Evolutionary conservation across 1,140 invertebrate species (phyloP).

Genomic region (Trichogramma pretiosum): DNA sequence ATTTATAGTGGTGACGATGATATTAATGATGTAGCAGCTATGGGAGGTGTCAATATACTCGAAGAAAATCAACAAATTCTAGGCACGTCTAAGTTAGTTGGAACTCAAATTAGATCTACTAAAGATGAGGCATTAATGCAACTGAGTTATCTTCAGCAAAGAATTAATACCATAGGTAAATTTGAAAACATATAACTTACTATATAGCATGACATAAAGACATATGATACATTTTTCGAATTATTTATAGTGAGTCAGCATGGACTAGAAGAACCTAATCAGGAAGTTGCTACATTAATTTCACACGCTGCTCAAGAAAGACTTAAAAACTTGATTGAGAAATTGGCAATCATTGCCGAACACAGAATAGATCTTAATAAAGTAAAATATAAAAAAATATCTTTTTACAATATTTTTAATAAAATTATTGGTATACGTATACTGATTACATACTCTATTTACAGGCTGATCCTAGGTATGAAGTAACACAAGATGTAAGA

Average conservation of each 20-base stretch:
- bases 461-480: slow-evolving; percentile 78
- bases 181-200: not conserved
- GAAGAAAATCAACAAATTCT: slow-evolving; percentile 94
- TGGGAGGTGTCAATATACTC: slow-evolving; percentile 97
- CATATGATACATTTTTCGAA: not conserved
- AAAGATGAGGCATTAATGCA: slow-evolving; percentile 90
- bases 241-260: slow-evolving; percentile 56
- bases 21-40: slow-evolving; percentile 97
- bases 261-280: slow-evolving; percentile 77
- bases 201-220: not conserved
- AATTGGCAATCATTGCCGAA: slow-evolving; percentile 87
- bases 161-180: slow-evolving; percentile 67
- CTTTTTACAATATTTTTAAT: not conserved
- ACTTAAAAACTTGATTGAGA: slow-evolving; percentile 85
- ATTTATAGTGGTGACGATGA: slow-evolving; percentile 73
- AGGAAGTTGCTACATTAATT: slow-evolving; percentile 82
- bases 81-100: slow-evolving; percentile 89
- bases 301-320: slow-evolving; percentile 94
- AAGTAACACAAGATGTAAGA: slow-evolving; percentile 84
- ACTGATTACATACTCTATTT: not conserved
- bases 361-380: slow-evolving; percentile 87
- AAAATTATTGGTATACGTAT: not conserved
- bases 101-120: slow-evolving; percentile 90
- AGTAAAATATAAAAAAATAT: slow-evolving; percentile 46
- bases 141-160: slow-evolving; percentile 64